phyloP scores from a whole-genome alignment of 1,140 invertebrate species.

The Manduca sexta region DNA sequence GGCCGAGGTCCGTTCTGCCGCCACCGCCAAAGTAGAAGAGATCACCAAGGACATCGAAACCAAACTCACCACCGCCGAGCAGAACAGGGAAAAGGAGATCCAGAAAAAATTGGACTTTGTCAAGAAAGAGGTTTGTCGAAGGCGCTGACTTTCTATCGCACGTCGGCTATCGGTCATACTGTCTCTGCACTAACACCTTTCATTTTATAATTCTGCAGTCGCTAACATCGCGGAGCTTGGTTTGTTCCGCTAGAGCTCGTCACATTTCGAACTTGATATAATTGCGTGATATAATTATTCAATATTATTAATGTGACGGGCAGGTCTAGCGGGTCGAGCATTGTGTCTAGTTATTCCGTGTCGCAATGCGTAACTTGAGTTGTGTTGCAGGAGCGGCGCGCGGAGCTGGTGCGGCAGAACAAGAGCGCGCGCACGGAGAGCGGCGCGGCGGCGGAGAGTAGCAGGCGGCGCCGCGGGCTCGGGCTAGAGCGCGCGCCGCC shows the following conservation, averaged over 20 bases:
- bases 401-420: conserved; percentile 89
- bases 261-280: too few species aligned
- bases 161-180: too few species aligned
- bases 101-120: conserved; percentile 86
- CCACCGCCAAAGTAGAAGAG: conserved; percentile 78
- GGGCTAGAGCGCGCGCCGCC: conserved; percentile 26
- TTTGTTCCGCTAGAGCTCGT: too few species aligned
- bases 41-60: conserved; percentile 80
- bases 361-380: not conserved
- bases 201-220: too few species aligned
- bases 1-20: conserved; percentile 79
- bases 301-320: too few species aligned
- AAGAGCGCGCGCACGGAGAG: conserved; percentile 76
- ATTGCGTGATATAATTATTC: too few species aligned
- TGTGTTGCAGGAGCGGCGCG: conserved; percentile 82
- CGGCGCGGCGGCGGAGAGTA: too few species aligned
- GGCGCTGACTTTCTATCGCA: not conserved
- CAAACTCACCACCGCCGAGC: conserved; percentile 82
- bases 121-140: conserved; percentile 80
- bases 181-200: too few species aligned
- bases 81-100: conserved; percentile 85
- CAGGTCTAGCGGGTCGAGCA: too few species aligned
- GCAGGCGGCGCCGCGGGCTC: conserved; percentile 32
- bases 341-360: too few species aligned
- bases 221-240: not conserved